Percentiles rank a stretch among this genome's conserved stretches.
Conservation (phyloP, 2,797 vertebrate genomes). For the Amphiprion clarkii region DNA sequence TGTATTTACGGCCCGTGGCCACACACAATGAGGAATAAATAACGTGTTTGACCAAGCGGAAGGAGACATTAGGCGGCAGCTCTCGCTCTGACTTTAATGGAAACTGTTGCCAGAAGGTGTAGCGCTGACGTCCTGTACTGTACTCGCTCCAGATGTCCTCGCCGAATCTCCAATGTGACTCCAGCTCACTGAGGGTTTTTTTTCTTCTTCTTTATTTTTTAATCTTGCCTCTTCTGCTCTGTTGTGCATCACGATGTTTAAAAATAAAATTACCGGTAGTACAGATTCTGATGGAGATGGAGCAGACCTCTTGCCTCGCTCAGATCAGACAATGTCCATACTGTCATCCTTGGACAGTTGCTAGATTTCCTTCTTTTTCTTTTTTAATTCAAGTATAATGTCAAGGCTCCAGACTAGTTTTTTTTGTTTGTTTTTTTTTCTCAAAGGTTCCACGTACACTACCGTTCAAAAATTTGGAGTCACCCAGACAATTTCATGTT, state of each 20-base stretch:
- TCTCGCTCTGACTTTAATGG: constrained; percentile 48
- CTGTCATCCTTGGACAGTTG: no score
- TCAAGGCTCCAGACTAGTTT: no score
- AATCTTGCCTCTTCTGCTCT: constrained; percentile 2
- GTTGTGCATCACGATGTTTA: constrained; percentile 11
- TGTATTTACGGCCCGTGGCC: constrained; percentile 65
- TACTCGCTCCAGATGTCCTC: constrained; percentile 9
- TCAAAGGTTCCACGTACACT: no score
- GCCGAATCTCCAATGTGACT: not conserved
- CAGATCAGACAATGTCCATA: no score
- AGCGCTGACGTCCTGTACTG: constrained; percentile 11
- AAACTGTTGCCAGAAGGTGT: constrained; percentile 37
- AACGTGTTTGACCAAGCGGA: constrained; percentile 62
- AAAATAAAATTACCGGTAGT: constrained; percentile 30
- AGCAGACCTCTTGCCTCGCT: not conserved
- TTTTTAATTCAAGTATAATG: no score
- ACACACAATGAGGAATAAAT: constrained; percentile 70
- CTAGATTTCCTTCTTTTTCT: no score
- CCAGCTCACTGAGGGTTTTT: not conserved
- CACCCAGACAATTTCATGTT: no score
- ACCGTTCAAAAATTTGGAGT: no score
- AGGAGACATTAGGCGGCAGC: constrained; percentile 45
- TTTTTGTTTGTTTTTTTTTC: no score
- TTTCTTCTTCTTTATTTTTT: not conserved
- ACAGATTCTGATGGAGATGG: constrained; percentile 1